Evolutionary conservation across 2,797 vertebrate species (phyloP), one percentile per base, ranked within the genome.

Genomic region (Manis crassicaudata): DNA sequence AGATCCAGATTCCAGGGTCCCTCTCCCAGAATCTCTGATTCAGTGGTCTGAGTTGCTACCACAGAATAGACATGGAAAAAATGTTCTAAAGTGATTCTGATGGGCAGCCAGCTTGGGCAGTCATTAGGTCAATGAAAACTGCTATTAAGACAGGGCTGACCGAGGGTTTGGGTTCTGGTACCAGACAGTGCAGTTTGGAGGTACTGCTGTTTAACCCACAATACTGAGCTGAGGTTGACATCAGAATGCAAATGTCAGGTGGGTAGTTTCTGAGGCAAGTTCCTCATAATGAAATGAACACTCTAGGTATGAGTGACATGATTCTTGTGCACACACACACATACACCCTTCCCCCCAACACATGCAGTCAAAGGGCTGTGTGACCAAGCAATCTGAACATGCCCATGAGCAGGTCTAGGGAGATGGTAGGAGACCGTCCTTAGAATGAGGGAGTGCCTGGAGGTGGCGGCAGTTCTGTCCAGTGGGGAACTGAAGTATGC

Each of bases 281-380:
- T 73, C 58, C 52, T 84, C 35, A 43, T 32, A 79, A 52, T 27
- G 52, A 88, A 95, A 88, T 16, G 35, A 65, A 65, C 10, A 67
- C 52, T 46, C 23, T 79, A 21, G 13, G 50, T 54, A n/a, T 21
- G 43, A 83, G 63, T 17, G 50, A 77, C 70, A 80, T 0, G 18
- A 88, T 21, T 6, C n/a, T 58, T 62, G 50, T 14, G 6, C 0
- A 40, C 14, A 11, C 2, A 12, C 37, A 40, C 9, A 72, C 4
- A 9, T 2, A 11, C 17, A 3, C 21, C 11, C 6, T 35, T 4
- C n/a, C 6, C 7, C 1, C 2, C 25, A 32, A 46, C 8, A 16
- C 50, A 60, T 40, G 32, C 35, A 63, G 20, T 20, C 9, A 18
- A 62, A 87, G n/a, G n/a, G 13, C 2, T 43, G 17, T 32, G 6